Percentiles rank a stretch among this genome's conserved stretches.
Conservation (phyloP, 2,113 vertebrate species). For the Zeus faber region DNA sequence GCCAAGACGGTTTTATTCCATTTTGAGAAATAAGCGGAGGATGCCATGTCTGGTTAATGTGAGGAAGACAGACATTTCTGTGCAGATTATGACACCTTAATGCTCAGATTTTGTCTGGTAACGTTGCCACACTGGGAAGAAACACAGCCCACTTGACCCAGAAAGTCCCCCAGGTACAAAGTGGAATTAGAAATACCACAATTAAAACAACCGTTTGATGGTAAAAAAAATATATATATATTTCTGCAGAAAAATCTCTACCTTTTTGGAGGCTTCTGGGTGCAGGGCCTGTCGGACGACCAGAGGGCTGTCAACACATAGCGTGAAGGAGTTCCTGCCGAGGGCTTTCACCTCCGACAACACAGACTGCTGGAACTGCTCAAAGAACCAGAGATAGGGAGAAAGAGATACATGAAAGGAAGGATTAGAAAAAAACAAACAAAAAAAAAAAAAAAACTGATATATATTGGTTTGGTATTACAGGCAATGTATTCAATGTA, state of each 20-base stretch:
- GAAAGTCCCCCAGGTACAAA: background rate
- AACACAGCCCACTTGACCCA: background rate
- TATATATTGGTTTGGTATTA: no score
- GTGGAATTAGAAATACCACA: background rate
- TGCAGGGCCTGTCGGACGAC: slow-evolving; percentile 91
- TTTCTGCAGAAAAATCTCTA: slow-evolving; percentile 38
- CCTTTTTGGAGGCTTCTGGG: slow-evolving; percentile 94
- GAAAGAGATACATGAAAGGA: background rate
- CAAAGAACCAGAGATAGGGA: background rate
- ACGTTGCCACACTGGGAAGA: background rate
- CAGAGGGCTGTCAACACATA: slow-evolving; percentile 88
- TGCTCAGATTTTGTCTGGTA: slow-evolving; percentile 6
- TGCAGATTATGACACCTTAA: slow-evolving; percentile 22
- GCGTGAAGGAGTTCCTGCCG: slow-evolving; percentile 83
- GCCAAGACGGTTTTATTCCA: background rate
- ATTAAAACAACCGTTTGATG: background rate
- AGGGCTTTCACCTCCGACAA: slow-evolving; percentile 85
- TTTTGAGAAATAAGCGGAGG: background rate
- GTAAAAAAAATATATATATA: background rate
- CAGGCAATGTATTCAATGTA: no score
- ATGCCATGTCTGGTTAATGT: background rate
- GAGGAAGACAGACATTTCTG: slow-evolving; percentile 11
- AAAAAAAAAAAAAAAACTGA: no score
- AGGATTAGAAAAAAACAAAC: background rate
- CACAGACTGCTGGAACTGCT: slow-evolving; percentile 88